phyloP scores from a whole-genome alignment of 2,888 invertebrate species.

The Ellobium chinense region DNA sequence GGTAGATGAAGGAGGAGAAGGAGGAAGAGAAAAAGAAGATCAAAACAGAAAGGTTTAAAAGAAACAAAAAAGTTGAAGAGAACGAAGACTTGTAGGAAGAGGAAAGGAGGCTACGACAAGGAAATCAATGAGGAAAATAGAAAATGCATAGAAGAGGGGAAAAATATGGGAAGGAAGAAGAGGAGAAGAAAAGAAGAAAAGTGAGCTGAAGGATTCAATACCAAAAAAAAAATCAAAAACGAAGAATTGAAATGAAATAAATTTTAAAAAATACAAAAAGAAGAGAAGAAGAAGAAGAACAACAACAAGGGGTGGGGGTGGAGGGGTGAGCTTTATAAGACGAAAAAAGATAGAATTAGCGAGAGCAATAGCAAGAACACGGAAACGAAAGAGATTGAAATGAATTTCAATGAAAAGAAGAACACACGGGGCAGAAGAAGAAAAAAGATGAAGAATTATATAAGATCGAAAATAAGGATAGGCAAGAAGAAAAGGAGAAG shows the following conservation, averaged over 20 bases:
- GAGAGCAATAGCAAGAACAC: background rate
- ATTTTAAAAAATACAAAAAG: background rate
- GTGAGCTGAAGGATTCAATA: background rate
- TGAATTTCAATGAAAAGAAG: too few species aligned
- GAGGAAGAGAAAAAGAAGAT: background rate
- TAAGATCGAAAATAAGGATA: too few species aligned
- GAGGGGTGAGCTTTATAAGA: background rate
- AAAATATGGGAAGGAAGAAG: background rate
- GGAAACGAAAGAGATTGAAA: background rate
- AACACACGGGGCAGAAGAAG: conserved; percentile 3
- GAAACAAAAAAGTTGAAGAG: background rate
- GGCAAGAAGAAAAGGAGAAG: too few species aligned
- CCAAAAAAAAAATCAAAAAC: background rate
- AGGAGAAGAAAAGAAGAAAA: background rate
- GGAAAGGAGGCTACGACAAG: background rate
- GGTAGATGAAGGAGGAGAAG: background rate
- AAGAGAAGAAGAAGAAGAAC: background rate
- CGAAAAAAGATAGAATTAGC: background rate
- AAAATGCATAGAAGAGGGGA: background rate
- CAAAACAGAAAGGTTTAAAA: background rate
- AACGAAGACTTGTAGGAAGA: background rate
- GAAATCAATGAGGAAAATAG: background rate
- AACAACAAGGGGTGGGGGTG: background rate
- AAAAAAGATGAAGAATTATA: too few species aligned
- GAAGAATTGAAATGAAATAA: background rate